Evolutionary conservation across 2,888 invertebrate genomes (phyloP).

Genomic region (Meiosimyza platycephala): DNA sequence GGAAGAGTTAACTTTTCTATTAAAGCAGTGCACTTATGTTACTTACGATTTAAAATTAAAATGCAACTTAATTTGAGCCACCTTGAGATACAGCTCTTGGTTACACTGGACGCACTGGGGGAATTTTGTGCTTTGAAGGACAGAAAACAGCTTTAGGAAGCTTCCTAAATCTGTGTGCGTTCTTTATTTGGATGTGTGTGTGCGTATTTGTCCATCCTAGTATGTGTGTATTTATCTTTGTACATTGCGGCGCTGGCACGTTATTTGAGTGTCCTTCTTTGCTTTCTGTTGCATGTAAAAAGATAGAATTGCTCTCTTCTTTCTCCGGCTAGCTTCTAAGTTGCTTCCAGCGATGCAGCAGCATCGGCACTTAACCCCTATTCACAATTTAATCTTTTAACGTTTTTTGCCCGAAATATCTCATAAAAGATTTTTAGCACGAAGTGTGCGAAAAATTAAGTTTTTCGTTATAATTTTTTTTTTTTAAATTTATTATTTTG

Average conservation of each 20-base stretch:
- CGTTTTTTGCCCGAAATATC: constrained; percentile 39
- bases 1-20: too few species aligned
- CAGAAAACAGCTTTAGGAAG: not conserved
- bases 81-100: too few species aligned
- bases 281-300: not conserved
- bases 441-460: constrained; percentile 36
- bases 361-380: constrained; percentile 48
- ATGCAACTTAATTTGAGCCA: too few species aligned
- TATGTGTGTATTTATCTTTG: not conserved
- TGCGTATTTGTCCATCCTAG: constrained; percentile 2
- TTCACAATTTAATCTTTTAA: constrained; percentile 52
- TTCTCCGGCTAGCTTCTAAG: not conserved
- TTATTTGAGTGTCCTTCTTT: constrained; percentile 4
- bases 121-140: too few species aligned
- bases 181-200: not conserved
- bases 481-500: not conserved
- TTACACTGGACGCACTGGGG: too few species aligned
- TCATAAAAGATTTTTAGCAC: constrained; percentile 41
- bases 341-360: not conserved
- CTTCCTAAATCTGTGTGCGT: not conserved
- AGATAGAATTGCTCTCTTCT: constrained; percentile 4
- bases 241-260: not conserved
- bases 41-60: too few species aligned
- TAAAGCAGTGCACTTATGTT: too few species aligned
- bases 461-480: constrained; percentile 25